Evolutionary conservation across 2,888 invertebrate species (phyloP).

Genomic region (Heliconius cydno): DNA sequence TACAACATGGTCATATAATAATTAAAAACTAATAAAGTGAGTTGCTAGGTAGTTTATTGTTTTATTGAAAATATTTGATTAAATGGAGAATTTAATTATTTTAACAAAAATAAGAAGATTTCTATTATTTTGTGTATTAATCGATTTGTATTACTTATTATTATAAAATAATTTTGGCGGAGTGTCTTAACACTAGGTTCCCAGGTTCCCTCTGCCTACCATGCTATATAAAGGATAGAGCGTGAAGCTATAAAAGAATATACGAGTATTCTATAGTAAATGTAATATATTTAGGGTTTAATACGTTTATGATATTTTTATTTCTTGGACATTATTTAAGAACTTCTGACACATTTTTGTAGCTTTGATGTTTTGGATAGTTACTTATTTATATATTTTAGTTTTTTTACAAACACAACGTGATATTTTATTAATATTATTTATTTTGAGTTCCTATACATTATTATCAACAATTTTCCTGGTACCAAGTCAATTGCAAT

Average conservation of each 20-base stretch:
- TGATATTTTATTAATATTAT: neutral
- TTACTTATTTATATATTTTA: neutral
- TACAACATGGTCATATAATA: neutral
- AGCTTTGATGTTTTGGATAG: neutral
- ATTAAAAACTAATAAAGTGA: neutral
- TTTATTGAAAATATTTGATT: neutral
- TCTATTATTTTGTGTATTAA: neutral
- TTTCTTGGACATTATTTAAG: too few relatives aligned
- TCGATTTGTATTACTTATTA: neutral
- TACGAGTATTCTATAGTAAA: too few relatives aligned
- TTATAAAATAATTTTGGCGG: neutral
- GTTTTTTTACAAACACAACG: too few relatives aligned
- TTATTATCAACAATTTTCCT: neutral
- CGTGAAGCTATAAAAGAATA: too few relatives aligned
- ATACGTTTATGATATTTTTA: too few relatives aligned
- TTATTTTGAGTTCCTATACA: neutral
- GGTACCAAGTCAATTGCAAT: neutral
- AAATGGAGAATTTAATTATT: too few relatives aligned
- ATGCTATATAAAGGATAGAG: too few relatives aligned
- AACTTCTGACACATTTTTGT: too few relatives aligned
- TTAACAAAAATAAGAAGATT: neutral
- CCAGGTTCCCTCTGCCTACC: too few relatives aligned
- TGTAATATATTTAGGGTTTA: too few relatives aligned
- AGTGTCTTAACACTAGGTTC: too few relatives aligned
- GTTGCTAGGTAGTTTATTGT: neutral